A percentile compares a stretch with the other conserved stretches of the same genome.
Evolutionary conservation across 2,888 invertebrate genomes (phyloP).

Genomic region (Acleris literana): DNA sequence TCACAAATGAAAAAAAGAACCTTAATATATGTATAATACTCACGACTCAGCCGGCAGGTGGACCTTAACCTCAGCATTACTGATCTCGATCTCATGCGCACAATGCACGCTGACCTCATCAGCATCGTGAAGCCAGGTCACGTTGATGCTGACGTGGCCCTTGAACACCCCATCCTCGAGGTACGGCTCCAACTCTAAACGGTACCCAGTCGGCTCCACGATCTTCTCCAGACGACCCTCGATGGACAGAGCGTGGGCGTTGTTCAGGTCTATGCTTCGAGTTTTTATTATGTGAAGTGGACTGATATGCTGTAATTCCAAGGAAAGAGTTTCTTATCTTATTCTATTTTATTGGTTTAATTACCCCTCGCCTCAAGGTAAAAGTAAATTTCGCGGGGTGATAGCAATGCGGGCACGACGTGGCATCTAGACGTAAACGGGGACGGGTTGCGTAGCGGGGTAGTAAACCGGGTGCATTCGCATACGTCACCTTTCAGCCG

Average conservation of each 20-base stretch:
- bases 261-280: constrained; percentile 88
- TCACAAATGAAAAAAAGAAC: no score
- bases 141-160: constrained; percentile 87
- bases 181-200: constrained; percentile 86
- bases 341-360: no score
- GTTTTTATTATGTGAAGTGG: constrained; percentile 69
- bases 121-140: constrained; percentile 85
- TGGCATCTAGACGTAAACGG: no score
- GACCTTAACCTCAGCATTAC: constrained; percentile 74
- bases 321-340: constrained; percentile 5
- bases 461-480: no score
- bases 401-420: no score
- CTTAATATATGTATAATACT: constrained; percentile 43
- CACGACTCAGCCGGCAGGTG: constrained; percentile 55
- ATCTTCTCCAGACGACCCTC: constrained; percentile 85
- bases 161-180: constrained; percentile 86
- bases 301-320: constrained; percentile 44
- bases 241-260: constrained; percentile 85
- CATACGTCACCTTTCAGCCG: no score
- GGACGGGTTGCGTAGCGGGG: no score
- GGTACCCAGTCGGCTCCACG: constrained; percentile 86
- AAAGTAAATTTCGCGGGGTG: no score
- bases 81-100: constrained; percentile 85
- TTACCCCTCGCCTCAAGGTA: no score
- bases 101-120: constrained; percentile 87